Conservation (phyloP, 37 sponge, comb jelly and placozoan species). For the Hormiphora californensis region DNA sequence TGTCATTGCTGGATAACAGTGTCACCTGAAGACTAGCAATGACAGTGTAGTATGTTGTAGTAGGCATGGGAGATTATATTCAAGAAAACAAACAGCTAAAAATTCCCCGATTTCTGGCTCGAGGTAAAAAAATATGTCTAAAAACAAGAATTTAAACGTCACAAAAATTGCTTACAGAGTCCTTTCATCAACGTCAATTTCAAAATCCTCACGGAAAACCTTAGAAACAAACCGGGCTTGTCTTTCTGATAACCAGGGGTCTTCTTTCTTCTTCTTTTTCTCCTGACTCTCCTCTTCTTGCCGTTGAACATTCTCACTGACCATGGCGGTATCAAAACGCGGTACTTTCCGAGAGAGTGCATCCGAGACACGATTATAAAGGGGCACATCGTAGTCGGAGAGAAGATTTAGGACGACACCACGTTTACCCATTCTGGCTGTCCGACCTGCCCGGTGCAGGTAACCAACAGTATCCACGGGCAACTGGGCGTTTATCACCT, state of each 20-base stretch:
- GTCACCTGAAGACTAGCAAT: too few species aligned
- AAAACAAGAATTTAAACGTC: too few species aligned
- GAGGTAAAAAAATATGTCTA: too few species aligned
- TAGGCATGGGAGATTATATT: too few species aligned
- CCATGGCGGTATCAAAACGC: background rate
- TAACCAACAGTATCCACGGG: slow-evolving; percentile 19
- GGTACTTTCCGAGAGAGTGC: background rate
- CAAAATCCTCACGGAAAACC: slow-evolving; percentile 27
- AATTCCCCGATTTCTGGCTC: too few species aligned
- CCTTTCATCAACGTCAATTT: too few species aligned
- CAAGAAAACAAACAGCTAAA: too few species aligned
- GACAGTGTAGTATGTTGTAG: too few species aligned
- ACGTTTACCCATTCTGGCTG: slow-evolving; percentile 29
- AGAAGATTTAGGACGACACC: slow-evolving; percentile 19
- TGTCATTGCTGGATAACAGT: too few species aligned
- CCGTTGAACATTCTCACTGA: background rate
- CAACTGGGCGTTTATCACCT: slow-evolving; percentile 41
- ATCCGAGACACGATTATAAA: background rate
- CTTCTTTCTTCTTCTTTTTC: background rate
- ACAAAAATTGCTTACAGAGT: too few species aligned
- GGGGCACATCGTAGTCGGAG: slow-evolving; percentile 35
- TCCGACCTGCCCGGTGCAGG: slow-evolving; percentile 25
- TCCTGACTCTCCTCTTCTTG: background rate
- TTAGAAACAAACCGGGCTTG: slow-evolving; percentile 23
- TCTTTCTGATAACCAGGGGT: slow-evolving; percentile 12